Evolutionary conservation across 2,113 vertebrate genomes (phyloP).

Genomic region (Aegithalos caudatus): DNA sequence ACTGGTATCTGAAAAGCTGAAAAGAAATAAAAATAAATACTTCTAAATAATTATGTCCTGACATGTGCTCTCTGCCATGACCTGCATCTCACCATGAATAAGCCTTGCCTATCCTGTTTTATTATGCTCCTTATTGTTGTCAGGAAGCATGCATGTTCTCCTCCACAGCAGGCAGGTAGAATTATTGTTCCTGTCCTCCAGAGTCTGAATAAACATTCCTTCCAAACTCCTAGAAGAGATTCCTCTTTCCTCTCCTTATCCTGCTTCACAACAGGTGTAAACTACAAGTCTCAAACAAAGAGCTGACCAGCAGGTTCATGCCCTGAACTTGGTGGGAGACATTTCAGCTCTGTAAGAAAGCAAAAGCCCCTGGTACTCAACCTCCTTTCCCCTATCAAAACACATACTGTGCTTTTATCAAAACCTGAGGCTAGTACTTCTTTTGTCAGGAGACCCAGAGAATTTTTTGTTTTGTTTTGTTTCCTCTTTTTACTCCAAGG

Average conservation of each 20-base stretch:
- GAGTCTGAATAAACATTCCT: background rate
- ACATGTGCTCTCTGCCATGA: background rate
- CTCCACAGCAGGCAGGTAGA: background rate
- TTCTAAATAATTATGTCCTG: background rate
- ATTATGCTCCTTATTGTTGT: background rate
- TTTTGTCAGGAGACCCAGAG: background rate
- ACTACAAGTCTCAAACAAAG: background rate
- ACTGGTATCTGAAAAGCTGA: background rate
- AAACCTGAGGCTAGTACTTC: background rate
- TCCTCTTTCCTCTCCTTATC: background rate
- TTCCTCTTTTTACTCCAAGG: background rate
- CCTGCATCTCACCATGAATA: background rate
- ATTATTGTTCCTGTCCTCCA: background rate
- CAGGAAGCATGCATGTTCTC: background rate
- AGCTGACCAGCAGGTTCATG: background rate
- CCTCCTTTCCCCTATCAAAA: background rate
- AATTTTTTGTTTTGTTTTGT: background rate
- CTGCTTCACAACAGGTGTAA: background rate
- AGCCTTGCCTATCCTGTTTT: background rate
- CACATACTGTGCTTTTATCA: background rate
- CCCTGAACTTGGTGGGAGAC: background rate
- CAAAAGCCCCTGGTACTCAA: background rate
- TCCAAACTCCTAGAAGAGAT: background rate
- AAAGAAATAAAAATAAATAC: background rate
- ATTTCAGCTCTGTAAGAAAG: background rate